These are phyloP conservation scores for Thunnus maccoyii DNA, from an alignment of 2,113 vertebrate genomes.

Conservation along the genomic window DNA sequence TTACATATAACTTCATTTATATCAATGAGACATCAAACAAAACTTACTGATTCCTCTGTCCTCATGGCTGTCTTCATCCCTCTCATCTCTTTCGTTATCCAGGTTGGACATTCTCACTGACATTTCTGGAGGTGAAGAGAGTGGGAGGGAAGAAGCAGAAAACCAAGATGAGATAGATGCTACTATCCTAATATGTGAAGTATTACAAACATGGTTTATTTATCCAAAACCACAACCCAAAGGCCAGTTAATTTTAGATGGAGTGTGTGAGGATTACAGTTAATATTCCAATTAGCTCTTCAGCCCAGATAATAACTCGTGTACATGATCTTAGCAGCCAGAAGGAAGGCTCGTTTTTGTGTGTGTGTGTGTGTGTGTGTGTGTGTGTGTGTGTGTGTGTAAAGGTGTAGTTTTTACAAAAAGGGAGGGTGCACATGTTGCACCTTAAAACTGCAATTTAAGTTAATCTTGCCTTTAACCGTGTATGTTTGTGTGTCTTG, in stretches of 20 bases:
- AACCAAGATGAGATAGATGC: not conserved
- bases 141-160: not conserved
- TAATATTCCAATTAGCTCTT: not conserved
- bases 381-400: too few relatives aligned
- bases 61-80: conserved; percentile 97
- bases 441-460: not conserved
- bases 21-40: not conserved
- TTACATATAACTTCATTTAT: not conserved
- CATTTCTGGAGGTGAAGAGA: conserved; percentile 88
- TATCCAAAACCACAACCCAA: not conserved
- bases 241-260: too few relatives aligned
- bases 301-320: not conserved
- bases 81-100: conserved; percentile 96
- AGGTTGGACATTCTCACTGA: conserved; percentile 99
- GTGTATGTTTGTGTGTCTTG: not conserved
- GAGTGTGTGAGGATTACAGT: not conserved
- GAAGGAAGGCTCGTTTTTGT: not conserved
- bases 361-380: not conserved
- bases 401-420: not conserved
- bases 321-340: not conserved
- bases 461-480: not conserved
- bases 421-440: not conserved
- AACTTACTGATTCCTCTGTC: conserved; percentile 97
- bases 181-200: not conserved
- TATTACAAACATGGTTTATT: not conserved